phyloP scores from a whole-genome alignment of 2,888 invertebrate genomes.

The Ligdia adustata region DNA sequence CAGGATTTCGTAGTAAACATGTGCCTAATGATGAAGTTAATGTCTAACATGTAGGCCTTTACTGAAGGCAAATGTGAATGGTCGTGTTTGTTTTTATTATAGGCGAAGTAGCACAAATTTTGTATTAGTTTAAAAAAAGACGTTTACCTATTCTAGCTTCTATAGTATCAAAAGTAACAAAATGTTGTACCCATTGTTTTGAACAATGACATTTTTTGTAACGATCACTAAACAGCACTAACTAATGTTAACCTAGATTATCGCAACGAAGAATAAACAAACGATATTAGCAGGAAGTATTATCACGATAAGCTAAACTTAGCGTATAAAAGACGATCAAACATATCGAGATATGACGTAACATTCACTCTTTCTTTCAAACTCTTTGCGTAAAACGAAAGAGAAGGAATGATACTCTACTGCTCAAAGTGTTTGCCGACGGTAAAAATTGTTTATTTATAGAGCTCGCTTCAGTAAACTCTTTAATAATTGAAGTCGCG shows the following conservation, averaged over 20 bases:
- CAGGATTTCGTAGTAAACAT: slow-evolving; percentile 14
- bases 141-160: slow-evolving; percentile 14
- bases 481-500: slow-evolving; percentile 53
- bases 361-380: no score
- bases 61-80: slow-evolving; percentile 20
- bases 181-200: slow-evolving; percentile 19
- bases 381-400: no score
- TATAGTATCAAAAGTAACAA: slow-evolving; percentile 27
- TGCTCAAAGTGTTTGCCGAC: no score
- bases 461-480: slow-evolving; percentile 44
- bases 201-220: slow-evolving; percentile 12
- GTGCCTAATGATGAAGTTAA: slow-evolving; percentile 5
- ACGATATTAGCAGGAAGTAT: slow-evolving; percentile 1
- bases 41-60: slow-evolving; percentile 10
- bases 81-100: slow-evolving; percentile 1
- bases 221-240: slow-evolving; percentile 10
- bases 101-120: not conserved
- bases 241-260: slow-evolving; percentile 1
- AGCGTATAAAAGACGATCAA: no score
- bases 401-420: no score
- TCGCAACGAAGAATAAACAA: slow-evolving; percentile 14
- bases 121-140: not conserved
- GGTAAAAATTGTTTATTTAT: slow-evolving; percentile 11
- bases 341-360: not conserved
- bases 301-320: slow-evolving; percentile 12